phyloP scores from a whole-genome alignment of 2,888 invertebrate genomes.

The Lasioglossum calceatum region DNA sequence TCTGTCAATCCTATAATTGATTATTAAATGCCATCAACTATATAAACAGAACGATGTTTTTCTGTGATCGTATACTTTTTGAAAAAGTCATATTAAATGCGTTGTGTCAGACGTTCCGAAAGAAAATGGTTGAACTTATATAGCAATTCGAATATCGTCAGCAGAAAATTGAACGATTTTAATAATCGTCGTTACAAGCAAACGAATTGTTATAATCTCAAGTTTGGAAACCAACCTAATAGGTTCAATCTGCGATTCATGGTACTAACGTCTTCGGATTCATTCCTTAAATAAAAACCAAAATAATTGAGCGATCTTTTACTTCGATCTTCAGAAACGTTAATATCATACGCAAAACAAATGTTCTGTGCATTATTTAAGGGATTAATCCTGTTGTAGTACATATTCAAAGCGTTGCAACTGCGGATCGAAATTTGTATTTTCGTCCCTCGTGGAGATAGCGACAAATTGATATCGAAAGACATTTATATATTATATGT shows the following conservation, averaged over 20 bases:
- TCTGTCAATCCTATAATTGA: too few species aligned
- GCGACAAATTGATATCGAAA: constrained; percentile 38
- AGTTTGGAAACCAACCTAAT: constrained; percentile 23
- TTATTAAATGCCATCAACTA: not conserved
- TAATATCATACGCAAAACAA: not conserved
- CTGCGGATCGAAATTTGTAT: constrained; percentile 30
- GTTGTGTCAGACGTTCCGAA: not conserved
- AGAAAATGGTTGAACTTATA: constrained; percentile 29
- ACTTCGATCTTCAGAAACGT: not conserved
- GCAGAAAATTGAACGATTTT: constrained; percentile 25
- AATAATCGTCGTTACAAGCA: constrained; percentile 9
- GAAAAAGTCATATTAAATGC: not conserved
- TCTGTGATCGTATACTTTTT: not conserved
- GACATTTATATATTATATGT: constrained; percentile 56
- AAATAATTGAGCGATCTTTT: not conserved
- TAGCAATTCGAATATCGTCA: not conserved
- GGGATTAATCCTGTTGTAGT: constrained; percentile 30
- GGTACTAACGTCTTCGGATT: constrained; percentile 21
- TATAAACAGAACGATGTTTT: constrained; percentile 10
- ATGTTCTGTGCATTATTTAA: constrained; percentile 29
- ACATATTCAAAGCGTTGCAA: constrained; percentile 2
- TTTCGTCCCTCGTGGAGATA: not conserved
- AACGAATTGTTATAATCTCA: constrained; percentile 17
- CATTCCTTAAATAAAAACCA: constrained; percentile 37
- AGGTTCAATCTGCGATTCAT: constrained; percentile 16